These are phyloP conservation scores for Sarcophaga subvicina DNA, from an alignment of 2,888 invertebrate species.

Conservation along the genomic window DNA sequence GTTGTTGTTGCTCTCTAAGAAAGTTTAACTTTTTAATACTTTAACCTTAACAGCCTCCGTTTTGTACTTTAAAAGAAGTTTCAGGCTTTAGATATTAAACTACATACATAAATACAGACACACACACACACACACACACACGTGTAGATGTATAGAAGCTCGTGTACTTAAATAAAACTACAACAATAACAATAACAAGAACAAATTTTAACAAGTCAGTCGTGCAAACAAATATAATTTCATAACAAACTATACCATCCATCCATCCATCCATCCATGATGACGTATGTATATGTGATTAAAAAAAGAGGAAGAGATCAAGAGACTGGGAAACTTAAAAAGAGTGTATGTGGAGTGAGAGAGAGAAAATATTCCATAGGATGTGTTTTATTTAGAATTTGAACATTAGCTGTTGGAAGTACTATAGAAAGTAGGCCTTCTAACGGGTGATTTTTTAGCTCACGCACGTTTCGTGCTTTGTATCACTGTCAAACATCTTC, in stretches of 20 bases:
- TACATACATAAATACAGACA: neutral
- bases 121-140: neutral
- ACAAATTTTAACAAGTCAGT: conserved; percentile 56
- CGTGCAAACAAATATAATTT: conserved; percentile 70
- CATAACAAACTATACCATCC: conserved; percentile 60
- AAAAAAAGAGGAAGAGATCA: neutral
- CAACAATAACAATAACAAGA: neutral
- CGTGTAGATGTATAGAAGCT: neutral
- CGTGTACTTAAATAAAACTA: too few species aligned
- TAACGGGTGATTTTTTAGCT: too few species aligned
- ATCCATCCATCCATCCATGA: conserved; percentile 39
- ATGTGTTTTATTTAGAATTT: too few species aligned
- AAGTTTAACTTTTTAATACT: conserved; percentile 61
- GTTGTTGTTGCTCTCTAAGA: neutral
- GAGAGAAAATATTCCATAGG: too few species aligned
- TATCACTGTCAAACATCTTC: too few species aligned
- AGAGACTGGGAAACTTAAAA: neutral
- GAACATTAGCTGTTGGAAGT: too few species aligned
- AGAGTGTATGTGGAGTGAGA: neutral
- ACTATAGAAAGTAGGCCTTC: too few species aligned
- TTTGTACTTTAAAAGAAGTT: neutral
- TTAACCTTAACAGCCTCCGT: conserved; percentile 54
- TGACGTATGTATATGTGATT: conserved; percentile 32
- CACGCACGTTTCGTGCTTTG: too few species aligned
- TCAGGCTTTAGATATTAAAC: neutral